Conservation (phyloP, 2,113 vertebrate genomes). For the Notarius lentiginosus region DNA sequence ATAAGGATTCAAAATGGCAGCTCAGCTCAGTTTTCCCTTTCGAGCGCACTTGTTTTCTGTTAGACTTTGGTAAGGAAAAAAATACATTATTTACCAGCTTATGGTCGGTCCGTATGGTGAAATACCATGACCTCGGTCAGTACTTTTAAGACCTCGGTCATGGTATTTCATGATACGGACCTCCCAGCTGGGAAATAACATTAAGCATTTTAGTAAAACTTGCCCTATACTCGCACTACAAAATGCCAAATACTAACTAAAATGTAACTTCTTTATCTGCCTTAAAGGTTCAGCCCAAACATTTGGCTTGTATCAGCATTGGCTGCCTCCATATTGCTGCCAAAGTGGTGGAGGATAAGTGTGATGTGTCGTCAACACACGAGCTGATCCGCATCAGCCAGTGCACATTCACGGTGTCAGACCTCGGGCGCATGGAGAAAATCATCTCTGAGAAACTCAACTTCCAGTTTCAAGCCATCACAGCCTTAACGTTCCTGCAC, state of each 20-base stretch:
- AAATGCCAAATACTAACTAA: background rate
- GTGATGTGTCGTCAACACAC: constrained; percentile 80
- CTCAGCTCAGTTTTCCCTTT: too few species aligned
- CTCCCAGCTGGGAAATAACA: too few species aligned
- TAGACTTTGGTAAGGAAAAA: too few species aligned
- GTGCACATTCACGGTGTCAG: constrained; percentile 91
- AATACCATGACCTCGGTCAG: too few species aligned
- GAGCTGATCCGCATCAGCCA: constrained; percentile 97
- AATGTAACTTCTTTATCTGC: background rate
- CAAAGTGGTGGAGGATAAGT: constrained; percentile 84
- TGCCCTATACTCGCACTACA: background rate
- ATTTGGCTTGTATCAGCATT: constrained; percentile 94
- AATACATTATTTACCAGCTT: too few species aligned
- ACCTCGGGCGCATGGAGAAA: constrained; percentile 94
- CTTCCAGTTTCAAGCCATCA: constrained; percentile 93
- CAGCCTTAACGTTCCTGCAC: constrained; percentile 98
- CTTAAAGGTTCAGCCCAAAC: constrained; percentile 88
- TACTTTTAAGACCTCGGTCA: too few species aligned
- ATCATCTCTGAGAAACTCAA: constrained; percentile 92
- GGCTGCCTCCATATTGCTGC: constrained; percentile 92
- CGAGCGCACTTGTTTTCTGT: too few species aligned
- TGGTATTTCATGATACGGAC: too few species aligned
- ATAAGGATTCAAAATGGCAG: too few species aligned
- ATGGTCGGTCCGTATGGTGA: too few species aligned
- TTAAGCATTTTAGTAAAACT: background rate